These are phyloP conservation scores for Sisyra nigra DNA, from an alignment of 2,888 invertebrate species.

Conservation along the genomic window DNA sequence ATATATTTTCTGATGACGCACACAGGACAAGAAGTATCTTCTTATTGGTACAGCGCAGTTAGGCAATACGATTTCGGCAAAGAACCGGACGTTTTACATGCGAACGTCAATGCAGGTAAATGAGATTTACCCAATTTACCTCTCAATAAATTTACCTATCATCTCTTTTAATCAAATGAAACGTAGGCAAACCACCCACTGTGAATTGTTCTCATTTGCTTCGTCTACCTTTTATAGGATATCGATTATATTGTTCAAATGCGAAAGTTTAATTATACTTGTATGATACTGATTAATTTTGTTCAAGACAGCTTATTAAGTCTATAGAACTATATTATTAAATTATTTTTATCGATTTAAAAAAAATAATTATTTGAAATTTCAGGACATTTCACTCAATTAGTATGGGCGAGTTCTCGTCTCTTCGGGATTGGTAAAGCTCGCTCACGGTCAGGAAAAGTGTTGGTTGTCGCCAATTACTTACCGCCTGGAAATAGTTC, in stretches of 20 bases:
- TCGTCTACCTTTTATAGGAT: no score
- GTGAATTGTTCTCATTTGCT: no score
- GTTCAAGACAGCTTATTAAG: no score
- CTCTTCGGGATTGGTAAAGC: constrained; percentile 73
- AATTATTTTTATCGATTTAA: no score
- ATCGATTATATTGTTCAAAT: no score
- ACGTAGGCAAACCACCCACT: no score
- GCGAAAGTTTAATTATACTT: no score
- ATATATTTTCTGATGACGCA: constrained; percentile 14
- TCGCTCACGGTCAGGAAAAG: constrained; percentile 56
- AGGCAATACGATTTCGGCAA: constrained; percentile 59
- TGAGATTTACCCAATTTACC: background rate
- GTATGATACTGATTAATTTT: no score
- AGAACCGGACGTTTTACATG: constrained; percentile 54
- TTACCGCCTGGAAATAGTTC: constrained; percentile 63
- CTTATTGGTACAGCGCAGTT: constrained; percentile 68
- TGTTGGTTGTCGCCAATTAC: constrained; percentile 74
- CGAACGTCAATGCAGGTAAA: constrained; percentile 62
- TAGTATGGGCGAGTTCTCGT: constrained; percentile 65
- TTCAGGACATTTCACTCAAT: constrained; percentile 72
- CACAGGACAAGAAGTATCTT: constrained; percentile 61
- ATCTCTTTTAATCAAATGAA: no score
- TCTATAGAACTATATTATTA: no score
- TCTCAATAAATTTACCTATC: no score
- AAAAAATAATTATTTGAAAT: constrained; percentile 8